phyloP scores from a whole-genome alignment of 2,113 vertebrate genomes.

The Colaptes auratus region DNA sequence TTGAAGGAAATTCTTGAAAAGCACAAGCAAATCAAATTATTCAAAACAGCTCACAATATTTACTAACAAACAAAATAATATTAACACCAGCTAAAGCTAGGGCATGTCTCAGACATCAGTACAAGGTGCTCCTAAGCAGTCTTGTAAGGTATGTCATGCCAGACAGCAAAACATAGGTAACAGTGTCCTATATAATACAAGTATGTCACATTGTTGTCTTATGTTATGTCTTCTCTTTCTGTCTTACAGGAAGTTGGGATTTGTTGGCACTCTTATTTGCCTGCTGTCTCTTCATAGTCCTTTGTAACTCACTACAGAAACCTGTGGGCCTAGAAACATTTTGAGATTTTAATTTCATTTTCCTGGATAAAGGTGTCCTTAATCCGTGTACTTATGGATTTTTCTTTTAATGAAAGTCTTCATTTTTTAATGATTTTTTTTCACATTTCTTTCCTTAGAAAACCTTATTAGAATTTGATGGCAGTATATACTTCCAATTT shows the following conservation, averaged over 20 bases:
- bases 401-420: neutral
- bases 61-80: neutral
- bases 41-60: neutral
- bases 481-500: neutral
- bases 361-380: neutral
- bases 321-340: neutral
- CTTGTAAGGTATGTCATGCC: neutral
- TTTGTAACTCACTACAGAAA: neutral
- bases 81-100: neutral
- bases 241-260: neutral
- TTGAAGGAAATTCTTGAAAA: neutral
- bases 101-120: neutral
- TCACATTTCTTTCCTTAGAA: neutral
- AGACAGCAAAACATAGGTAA: neutral
- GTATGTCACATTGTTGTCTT: neutral
- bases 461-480: neutral
- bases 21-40: neutral
- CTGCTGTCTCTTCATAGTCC: neutral
- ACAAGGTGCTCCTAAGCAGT: neutral
- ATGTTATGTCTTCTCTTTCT: neutral
- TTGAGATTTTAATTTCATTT: neutral
- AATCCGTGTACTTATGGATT: neutral
- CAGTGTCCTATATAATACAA: neutral
- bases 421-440: fast-evolving
- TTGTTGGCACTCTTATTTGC: neutral